phyloP scores from a whole-genome alignment of 1,140 invertebrate species.

The Harpegnathos saltator region DNA sequence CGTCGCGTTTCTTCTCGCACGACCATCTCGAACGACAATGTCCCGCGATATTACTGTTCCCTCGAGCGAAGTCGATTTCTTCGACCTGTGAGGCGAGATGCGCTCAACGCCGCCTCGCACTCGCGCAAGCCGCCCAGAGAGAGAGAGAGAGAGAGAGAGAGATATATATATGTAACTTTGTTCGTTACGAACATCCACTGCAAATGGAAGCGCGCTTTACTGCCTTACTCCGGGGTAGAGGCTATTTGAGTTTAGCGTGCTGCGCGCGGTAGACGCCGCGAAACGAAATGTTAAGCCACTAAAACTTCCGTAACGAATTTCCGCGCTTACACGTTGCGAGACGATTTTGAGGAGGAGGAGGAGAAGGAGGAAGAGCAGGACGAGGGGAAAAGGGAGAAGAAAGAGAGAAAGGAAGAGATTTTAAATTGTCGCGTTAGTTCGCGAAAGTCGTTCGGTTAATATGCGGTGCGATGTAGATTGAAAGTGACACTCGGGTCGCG shows the following conservation, averaged over 20 bases:
- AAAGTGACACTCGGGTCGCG: not conserved
- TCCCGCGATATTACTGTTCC: slow-evolving; percentile 12
- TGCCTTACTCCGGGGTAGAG: not conserved
- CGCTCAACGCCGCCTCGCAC: not conserved
- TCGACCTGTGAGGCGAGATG: slow-evolving; percentile 1
- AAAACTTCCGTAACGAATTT: slow-evolving; percentile 40
- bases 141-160: too few species aligned
- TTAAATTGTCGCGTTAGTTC: slow-evolving; percentile 16
- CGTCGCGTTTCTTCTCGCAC: too few species aligned
- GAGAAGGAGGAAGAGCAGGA: too few species aligned
- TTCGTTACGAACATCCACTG: slow-evolving; percentile 5
- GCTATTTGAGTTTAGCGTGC: slow-evolving; percentile 34
- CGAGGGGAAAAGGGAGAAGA: too few species aligned
- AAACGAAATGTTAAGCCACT: slow-evolving; percentile 46
- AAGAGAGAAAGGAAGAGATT: too few species aligned
- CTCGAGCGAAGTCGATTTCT: not conserved
- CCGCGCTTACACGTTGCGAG: slow-evolving; percentile 14
- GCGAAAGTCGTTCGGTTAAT: slow-evolving; percentile 11
- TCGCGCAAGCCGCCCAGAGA: not conserved
- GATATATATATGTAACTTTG: slow-evolving; percentile 42
- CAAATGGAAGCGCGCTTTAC: slow-evolving; percentile 43
- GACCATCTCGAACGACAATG: slow-evolving; percentile 8
- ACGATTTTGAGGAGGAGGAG: not conserved
- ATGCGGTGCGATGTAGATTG: not conserved
- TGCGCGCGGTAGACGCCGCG: not conserved